A percentile compares a stretch with the other conserved stretches of the same genome.
These are phyloP conservation scores for Nothobranchius kuhntae DNA, from an alignment of 2,113 vertebrate species.

Conservation along the genomic window DNA sequence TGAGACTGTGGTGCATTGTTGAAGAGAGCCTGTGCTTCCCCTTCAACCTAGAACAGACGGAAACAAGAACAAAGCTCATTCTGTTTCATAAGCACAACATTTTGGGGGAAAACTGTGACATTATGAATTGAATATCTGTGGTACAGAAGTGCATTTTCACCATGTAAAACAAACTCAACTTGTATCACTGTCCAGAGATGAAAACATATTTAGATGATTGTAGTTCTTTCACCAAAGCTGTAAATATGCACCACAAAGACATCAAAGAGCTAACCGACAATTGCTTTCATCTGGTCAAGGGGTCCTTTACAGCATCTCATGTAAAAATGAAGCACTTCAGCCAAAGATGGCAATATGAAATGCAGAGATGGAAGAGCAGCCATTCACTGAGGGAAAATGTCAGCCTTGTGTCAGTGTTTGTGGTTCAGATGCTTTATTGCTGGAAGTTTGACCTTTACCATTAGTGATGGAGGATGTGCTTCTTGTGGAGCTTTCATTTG, in stretches of 20 bases:
- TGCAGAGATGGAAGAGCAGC: conserved; percentile 43
- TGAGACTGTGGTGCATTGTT: conserved; percentile 51
- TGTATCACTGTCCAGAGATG: conserved; percentile 45
- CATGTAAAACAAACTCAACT: conserved; percentile 44
- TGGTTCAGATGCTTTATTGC: conserved; percentile 57
- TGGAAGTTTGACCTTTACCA: conserved; percentile 61
- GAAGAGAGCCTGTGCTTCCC: conserved; percentile 53
- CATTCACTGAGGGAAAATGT: conserved; percentile 59
- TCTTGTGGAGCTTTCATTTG: conserved; percentile 36
- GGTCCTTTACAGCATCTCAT: conserved; percentile 53
- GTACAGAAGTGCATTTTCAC: conserved; percentile 38
- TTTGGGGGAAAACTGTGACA: conserved; percentile 59
- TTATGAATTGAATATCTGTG: conserved; percentile 67
- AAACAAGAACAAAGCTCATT: conserved; percentile 63
- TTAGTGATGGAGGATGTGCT: conserved; percentile 31
- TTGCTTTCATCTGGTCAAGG: conserved; percentile 74
- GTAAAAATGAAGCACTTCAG: conserved; percentile 67
- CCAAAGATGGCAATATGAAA: conserved; percentile 54
- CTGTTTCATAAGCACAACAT: conserved; percentile 64
- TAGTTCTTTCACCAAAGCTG: conserved; percentile 45
- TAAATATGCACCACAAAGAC: conserved; percentile 66
- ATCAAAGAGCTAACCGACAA: conserved; percentile 65
- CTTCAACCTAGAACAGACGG: conserved; percentile 53
- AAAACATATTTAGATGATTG: conserved; percentile 62
- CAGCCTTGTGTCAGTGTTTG: conserved; percentile 61